phyloP scores from a whole-genome alignment of 2,797 vertebrate genomes.

The Eurystomus glaucurus region DNA sequence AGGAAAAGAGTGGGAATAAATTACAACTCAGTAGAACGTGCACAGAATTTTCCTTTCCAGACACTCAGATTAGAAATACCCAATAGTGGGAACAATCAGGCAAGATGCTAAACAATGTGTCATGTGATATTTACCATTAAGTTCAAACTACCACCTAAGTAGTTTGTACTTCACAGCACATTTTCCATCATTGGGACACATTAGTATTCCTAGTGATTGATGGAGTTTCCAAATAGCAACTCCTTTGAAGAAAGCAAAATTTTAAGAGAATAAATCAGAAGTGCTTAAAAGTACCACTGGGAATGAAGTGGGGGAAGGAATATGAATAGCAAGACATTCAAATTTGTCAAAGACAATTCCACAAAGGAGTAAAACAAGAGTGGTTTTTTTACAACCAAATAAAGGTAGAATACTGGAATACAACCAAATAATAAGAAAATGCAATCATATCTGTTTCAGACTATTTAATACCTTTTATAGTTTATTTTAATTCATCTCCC shows the following conservation, averaged over 20 bases:
- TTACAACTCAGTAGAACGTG: not conserved
- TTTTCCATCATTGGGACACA: accelerated
- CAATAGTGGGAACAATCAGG: not conserved
- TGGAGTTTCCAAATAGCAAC: not conserved
- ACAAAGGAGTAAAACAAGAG: not conserved
- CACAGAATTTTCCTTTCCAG: not conserved
- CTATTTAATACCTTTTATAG: not conserved
- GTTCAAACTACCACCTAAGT: not conserved
- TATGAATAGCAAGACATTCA: not conserved
- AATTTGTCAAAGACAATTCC: not conserved
- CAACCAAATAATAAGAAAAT: not conserved
- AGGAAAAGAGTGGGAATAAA: not conserved
- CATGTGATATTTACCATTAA: not conserved
- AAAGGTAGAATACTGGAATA: not conserved
- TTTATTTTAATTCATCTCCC: not conserved
- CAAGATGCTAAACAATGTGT: not conserved
- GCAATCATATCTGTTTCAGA: not conserved
- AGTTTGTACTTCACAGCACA: not conserved
- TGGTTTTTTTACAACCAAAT: not conserved
- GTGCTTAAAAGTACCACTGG: not conserved
- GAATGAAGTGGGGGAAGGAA: not conserved
- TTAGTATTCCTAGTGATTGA: not conserved
- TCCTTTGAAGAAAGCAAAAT: not conserved
- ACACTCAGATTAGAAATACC: accelerated
- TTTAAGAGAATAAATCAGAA: not conserved